Percentiles rank a stretch among this genome's conserved stretches.
Evolutionary conservation across 64 coral and sea anemone species (phyloP).

Genomic region (Montipora efflorescens): DNA sequence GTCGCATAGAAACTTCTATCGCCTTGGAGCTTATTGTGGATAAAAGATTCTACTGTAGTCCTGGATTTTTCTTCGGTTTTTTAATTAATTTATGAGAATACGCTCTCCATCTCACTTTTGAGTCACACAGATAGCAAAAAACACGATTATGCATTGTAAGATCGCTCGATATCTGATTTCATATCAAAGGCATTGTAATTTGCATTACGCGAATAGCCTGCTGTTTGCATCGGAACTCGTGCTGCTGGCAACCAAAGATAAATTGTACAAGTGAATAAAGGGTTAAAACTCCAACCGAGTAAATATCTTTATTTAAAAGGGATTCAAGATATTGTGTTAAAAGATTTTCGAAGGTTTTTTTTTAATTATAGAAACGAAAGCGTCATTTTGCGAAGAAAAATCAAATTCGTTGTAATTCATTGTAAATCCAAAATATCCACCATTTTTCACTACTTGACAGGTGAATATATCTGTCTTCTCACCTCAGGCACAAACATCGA

Average conservation of each 20-base stretch:
- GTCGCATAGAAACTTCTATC: background rate
- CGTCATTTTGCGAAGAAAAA: no score
- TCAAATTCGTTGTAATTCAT: no score
- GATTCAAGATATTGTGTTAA: background rate
- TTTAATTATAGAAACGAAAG: background rate
- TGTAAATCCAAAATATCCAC: no score
- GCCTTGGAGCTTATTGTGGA: background rate
- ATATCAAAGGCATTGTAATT: background rate
- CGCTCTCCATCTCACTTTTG: no score
- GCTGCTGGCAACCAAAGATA: background rate
- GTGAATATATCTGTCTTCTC: background rate
- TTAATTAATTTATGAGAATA: background rate
- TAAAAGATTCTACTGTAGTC: background rate
- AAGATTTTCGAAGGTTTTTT: background rate
- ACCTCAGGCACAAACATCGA: background rate
- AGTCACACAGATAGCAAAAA: background rate
- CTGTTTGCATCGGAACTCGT: slow-evolving; percentile 5
- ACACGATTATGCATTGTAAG: background rate
- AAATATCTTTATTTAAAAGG: background rate
- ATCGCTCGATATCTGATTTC: slow-evolving; percentile 13
- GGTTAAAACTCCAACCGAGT: background rate
- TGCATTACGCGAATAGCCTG: background rate
- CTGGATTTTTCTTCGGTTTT: background rate
- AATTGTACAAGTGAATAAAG: background rate
- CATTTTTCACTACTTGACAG: no score